Evolutionary conservation across 2,113 vertebrate species (phyloP).

Genomic region (Indicator maculatus): DNA sequence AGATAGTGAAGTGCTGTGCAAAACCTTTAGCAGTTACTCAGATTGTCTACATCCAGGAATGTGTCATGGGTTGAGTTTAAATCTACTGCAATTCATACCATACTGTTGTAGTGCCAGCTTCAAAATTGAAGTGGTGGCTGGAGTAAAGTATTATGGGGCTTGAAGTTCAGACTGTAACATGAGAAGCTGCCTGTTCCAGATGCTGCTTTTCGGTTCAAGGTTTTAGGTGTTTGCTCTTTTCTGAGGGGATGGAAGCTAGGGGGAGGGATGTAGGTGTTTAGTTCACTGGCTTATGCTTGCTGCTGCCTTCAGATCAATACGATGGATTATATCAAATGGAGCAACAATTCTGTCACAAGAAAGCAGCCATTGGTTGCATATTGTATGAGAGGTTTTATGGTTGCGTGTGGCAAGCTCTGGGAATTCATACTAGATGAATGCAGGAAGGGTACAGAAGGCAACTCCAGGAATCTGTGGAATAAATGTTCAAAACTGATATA

Average conservation of each 20-base stretch:
- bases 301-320: neutral
- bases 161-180: too few relatives aligned
- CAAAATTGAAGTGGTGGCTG: too few relatives aligned
- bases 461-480: neutral
- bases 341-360: neutral
- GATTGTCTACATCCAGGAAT: neutral
- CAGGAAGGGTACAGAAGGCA: neutral
- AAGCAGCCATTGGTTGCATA: neutral
- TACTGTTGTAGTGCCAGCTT: too few relatives aligned
- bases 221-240: too few relatives aligned
- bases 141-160: too few relatives aligned
- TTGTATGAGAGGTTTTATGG: neutral
- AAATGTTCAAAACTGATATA: neutral
- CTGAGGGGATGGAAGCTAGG: too few relatives aligned
- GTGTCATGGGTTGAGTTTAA: too few relatives aligned
- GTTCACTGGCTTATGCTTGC: too few relatives aligned
- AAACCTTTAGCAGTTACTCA: neutral
- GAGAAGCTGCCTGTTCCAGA: too few relatives aligned
- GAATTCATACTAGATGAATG: neutral
- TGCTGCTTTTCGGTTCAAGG: too few relatives aligned
- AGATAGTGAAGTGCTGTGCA: neutral
- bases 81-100: neutral
- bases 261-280: too few relatives aligned
- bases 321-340: neutral
- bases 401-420: neutral